Evolutionary conservation across 2,797 vertebrate genomes (phyloP), one percentile per base, ranked within the genome.

Genomic region (Scleropages formosus): DNA sequence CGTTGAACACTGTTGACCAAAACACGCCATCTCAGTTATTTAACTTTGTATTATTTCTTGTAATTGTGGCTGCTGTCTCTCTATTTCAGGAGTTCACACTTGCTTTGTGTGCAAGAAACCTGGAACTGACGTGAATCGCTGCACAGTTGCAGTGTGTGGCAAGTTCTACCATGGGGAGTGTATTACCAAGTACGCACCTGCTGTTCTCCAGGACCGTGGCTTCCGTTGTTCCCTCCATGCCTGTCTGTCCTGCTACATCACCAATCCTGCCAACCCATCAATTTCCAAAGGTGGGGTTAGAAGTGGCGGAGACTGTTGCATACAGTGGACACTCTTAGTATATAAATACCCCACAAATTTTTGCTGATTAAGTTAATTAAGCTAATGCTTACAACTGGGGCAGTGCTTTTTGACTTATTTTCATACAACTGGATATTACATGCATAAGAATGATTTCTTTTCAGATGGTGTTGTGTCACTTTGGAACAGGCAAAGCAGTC

Each of bases 141-240:
- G 98, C 87, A 92, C 96, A 80, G 92, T 98, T 74, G 94, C 97
- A 0, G 87, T 98, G 70, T 99, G 98, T 78, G 98, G 97, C 76
- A 98, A 98, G 85, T 99, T 96, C 81, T 99, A 99, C 86, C 98
- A 99, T 72, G 89, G 91, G 26, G 93, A 94, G 0, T 99, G 97
- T 76, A 93, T 97, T 59, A 78, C 92, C 80, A 93, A 94, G 69
- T 94, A 93, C 53, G 90, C 94, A 0, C 94, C 95, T 72, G 95
- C 96, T 0, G 91, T 94, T 76, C 83, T 89, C 20, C 96, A 98
- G 83, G 96, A 94, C 89, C 97, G 95, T 85, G 94, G 96, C 80
- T 94, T 96, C 85, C 94, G 98, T 83, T 99, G 98, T 88, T 93
- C 97, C 12, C 90, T 98, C 76, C 98, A 99, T 20, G 95, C 96